Base-by-base conservation (phyloP, 2,888 invertebrate species). In the Diarsia dahlii region DNA sequence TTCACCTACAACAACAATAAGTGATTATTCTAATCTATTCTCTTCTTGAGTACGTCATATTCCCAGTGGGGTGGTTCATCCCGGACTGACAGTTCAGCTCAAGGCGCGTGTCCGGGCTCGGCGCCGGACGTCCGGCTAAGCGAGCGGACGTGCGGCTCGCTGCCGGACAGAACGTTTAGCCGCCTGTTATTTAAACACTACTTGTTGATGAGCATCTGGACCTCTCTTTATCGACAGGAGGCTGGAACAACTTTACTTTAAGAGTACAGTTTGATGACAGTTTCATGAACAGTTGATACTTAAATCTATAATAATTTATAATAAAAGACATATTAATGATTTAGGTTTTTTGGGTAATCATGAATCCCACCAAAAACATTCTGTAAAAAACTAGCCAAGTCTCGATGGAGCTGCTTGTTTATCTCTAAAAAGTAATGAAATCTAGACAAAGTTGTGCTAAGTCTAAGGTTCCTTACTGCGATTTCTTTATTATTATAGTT, bases 61-160 rank as follows among this genome's bases (percentile, higher is more conserved):
- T 74, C 18, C 34, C 34, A 23, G 39, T 50, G 56, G n/a, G 15
- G 52, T 56, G 15, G 60, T 80, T 67, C 39, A 20, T 28, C 18
- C n/a, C 20, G 12, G 45, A 50, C 23, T 52, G 8, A 4, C 12
- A 28, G 39, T n/a, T 15, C n/a, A 20, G 45, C 34, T 52, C 34
- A 39, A 58, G 64, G 64, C 23, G 28, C 45, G 60, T 48, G 67
- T 48, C 46, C 64, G 64, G 34, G 46, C 64, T 71, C 23, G 75
- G 54, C 65, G 64, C 80, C 67, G 80, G 68, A 65, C 54, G 39
- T 83, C 73, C 84, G 84, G 56, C 66, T 50, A n/a, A 46, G 8
- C 48, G 65, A 28, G 52, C 82, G 75, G 62, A 67, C 76, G 82
- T 48, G 63, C 52, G 76, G 67, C 28, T 6, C 39, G 6, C 78